Conservation (phyloP, 2,888 invertebrate species). For the Lithophane ornitopus region DNA sequence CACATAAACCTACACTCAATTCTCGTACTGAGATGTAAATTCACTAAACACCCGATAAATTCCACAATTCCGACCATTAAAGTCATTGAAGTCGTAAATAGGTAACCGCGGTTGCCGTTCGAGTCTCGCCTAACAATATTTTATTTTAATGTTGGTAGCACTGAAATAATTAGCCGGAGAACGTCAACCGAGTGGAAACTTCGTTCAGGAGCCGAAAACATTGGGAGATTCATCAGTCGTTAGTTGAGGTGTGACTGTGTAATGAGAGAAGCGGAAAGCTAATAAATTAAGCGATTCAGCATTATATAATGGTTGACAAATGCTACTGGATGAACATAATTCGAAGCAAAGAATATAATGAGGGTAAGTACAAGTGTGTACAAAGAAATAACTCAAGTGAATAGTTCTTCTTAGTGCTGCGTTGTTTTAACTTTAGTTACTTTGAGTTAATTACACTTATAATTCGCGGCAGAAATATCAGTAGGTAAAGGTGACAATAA, state of each 20-base stretch:
- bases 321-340: not conserved
- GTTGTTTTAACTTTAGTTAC: not conserved
- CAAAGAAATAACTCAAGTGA: too few species aligned
- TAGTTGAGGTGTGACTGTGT: not conserved
- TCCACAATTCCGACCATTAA: conserved; percentile 61
- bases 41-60: conserved; percentile 65
- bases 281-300: not conserved
- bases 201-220: conserved; percentile 19
- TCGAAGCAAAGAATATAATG: not conserved
- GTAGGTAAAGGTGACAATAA: too few species aligned
- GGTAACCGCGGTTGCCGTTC: conserved; percentile 57
- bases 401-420: not conserved
- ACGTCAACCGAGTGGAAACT: conserved; percentile 59
- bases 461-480: not conserved
- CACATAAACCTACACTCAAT: conserved; percentile 51
- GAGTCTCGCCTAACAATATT: conserved; percentile 55
- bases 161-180: conserved; percentile 59
- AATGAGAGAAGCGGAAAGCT: not conserved
- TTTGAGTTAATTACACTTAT: not conserved
- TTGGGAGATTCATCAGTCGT: conserved; percentile 19
- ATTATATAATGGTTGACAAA: not conserved
- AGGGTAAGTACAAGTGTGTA: too few species aligned
- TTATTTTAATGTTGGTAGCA: conserved; percentile 58
- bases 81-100: conserved; percentile 64
- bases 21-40: conserved; percentile 59